A percentile compares a stretch with the other conserved stretches of the same genome.
Conservation (phyloP, 2,797 vertebrate genomes). For the Dendrocincla tyrannina region DNA sequence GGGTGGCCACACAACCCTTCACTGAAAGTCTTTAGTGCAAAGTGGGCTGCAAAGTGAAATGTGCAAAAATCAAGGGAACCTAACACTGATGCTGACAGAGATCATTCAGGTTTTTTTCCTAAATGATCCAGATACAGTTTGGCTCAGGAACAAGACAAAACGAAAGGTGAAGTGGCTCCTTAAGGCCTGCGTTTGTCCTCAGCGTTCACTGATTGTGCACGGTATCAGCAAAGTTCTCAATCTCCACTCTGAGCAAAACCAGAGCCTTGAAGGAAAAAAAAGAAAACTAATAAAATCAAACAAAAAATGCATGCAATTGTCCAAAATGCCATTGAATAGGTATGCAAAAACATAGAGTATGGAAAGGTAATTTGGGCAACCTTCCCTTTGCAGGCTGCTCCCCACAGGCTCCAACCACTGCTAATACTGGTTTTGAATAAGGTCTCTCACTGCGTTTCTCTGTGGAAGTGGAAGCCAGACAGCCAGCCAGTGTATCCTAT, state of each 20-base stretch:
- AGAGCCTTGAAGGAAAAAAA: not conserved
- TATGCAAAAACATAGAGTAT: not conserved
- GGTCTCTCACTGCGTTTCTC: not conserved
- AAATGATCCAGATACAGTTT: not conserved
- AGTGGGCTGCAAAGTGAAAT: not conserved
- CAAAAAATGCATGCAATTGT: not conserved
- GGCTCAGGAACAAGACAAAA: not conserved
- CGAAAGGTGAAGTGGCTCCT: not conserved
- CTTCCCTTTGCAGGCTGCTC: not conserved
- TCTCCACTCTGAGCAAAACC: not conserved
- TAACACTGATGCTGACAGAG: not conserved
- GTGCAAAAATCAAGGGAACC: not conserved
- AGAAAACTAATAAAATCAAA: not conserved
- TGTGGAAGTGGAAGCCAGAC: not conserved
- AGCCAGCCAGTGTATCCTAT: constrained; percentile 38
- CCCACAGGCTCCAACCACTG: not conserved
- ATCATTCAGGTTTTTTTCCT: not conserved
- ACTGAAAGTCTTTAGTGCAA: not conserved
- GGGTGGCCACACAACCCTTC: not conserved
- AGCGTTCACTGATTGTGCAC: not conserved
- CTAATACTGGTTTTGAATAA: constrained; percentile 32
- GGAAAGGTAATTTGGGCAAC: not conserved
- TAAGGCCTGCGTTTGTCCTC: not conserved
- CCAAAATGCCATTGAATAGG: not conserved
- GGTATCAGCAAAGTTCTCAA: not conserved